phyloP scores from a whole-genome alignment of 2,797 vertebrate species.

The Chiroxiphia lanceolata region DNA sequence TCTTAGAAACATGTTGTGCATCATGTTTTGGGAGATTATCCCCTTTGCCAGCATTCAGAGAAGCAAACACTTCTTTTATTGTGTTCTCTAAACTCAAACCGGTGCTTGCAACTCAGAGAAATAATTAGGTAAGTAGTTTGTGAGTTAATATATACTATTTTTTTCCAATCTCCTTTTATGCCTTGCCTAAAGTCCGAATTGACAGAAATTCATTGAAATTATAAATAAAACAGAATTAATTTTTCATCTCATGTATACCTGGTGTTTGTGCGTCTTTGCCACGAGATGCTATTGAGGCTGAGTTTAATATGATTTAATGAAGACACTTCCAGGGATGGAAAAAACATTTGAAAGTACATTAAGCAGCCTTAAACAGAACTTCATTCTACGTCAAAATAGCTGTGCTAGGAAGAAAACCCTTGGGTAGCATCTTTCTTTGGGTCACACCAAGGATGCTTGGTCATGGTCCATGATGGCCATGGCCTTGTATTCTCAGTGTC shows the following conservation, averaged over 20 bases:
- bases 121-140: background rate
- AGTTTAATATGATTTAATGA: background rate
- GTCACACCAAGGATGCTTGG: too few relatives aligned
- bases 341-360: background rate
- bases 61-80: background rate
- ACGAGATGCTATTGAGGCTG: background rate
- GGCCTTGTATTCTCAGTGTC: background rate
- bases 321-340: background rate
- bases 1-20: background rate
- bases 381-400: background rate
- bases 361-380: background rate
- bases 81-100: background rate
- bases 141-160: background rate
- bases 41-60: background rate
- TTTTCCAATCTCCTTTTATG: background rate
- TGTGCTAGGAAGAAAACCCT: background rate
- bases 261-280: background rate
- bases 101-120: background rate
- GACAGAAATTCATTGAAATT: background rate
- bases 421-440: background rate
- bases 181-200: background rate
- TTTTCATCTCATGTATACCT: background rate
- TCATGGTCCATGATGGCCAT: rapidly evolving
- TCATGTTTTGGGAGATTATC: background rate
- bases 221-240: background rate